These are phyloP conservation scores for Drosophila setifemur DNA, from an alignment of 1,140 invertebrate genomes.

Conservation along the genomic window DNA sequence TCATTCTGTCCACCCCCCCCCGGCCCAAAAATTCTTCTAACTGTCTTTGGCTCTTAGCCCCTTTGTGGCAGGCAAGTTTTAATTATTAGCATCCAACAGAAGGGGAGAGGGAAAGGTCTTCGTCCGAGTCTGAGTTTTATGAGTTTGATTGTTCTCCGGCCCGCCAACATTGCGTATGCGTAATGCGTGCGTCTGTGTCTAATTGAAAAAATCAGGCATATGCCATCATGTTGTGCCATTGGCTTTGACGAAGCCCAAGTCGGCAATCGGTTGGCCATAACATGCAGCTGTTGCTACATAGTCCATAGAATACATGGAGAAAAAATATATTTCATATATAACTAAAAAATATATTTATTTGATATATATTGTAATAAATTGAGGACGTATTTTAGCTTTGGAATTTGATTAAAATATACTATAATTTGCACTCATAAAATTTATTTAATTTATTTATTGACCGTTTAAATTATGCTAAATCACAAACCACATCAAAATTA, in stretches of 20 bases:
- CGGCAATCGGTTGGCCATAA: slow-evolving; percentile 30
- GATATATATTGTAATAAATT: too few relatives aligned
- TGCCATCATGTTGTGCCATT: slow-evolving; percentile 40
- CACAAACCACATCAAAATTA: too few relatives aligned
- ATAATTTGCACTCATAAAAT: too few relatives aligned
- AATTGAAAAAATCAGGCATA: slow-evolving; percentile 73
- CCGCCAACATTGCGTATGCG: slow-evolving; percentile 60
- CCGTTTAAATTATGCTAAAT: too few relatives aligned
- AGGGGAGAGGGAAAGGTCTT: slow-evolving; percentile 17
- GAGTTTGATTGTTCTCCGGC: slow-evolving; percentile 42
- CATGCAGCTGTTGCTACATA: slow-evolving; percentile 47
- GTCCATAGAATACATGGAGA: not conserved
- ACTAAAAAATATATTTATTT: too few relatives aligned
- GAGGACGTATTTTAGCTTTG: too few relatives aligned
- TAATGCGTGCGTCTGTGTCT: slow-evolving; percentile 60
- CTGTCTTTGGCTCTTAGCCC: slow-evolving; percentile 26
- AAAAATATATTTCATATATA: too few relatives aligned
- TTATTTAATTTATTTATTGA: too few relatives aligned
- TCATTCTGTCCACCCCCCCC: slow-evolving; percentile 3
- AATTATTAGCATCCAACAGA: slow-evolving; percentile 61
- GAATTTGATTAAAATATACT: too few relatives aligned
- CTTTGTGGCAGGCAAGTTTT: slow-evolving; percentile 54
- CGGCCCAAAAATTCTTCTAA: not conserved
- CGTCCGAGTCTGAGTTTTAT: slow-evolving; percentile 56
- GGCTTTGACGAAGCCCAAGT: slow-evolving; percentile 38